Evolutionary conservation across 1,140 invertebrate species (phyloP), one percentile per base, ranked within the genome.

Genomic region (Ruditapes philippinarum): DNA sequence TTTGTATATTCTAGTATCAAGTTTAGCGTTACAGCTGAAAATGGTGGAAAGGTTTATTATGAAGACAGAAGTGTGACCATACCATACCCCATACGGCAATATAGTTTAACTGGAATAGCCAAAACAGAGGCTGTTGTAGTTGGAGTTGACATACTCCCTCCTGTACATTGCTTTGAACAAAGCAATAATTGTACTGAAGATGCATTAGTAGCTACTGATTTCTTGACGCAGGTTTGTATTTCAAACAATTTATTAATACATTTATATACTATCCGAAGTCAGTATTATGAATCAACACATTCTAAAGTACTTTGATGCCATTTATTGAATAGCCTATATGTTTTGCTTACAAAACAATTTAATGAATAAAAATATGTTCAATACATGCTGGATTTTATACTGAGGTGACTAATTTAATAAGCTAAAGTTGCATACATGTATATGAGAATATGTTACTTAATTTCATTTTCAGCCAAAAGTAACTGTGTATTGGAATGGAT

Each of bases 1-100:
- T n/a, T n/a, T n/a, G n/a, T n/a, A n/a, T n/a, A n/a, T 38, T 70
- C 40, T 12, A 78, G 74, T n/a, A 51, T 78, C 5, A 78, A 51
- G 17, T 54, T 78, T 54, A 54, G 12, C 4, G 31, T 49, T 14
- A 5, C n/a, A 9, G n/a, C 74, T 5, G 54, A 11, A n/a, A 78
- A 78, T 78, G 74, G 74, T 1, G 74, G 74, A 12, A 54, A 57
- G n/a, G 31, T 78, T 14, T 31, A 0, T 5, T 78, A 78, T 25
- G 28, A 51, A 19, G 45, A 78, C 31, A 51, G 74, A 33, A n/a
- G 36, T 70, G 3, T 31, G 4, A 14, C 28, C 0, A 4, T 14
- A 11, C 4, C 22, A 33, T 1, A 33, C 4, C 14, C 33, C 42
- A 1, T 9, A 4, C 17, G 33, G 12, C 5, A 40, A 1, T 78